phyloP scores from a whole-genome alignment of 2,797 vertebrate genomes.

The Anniella stebbinsi region DNA sequence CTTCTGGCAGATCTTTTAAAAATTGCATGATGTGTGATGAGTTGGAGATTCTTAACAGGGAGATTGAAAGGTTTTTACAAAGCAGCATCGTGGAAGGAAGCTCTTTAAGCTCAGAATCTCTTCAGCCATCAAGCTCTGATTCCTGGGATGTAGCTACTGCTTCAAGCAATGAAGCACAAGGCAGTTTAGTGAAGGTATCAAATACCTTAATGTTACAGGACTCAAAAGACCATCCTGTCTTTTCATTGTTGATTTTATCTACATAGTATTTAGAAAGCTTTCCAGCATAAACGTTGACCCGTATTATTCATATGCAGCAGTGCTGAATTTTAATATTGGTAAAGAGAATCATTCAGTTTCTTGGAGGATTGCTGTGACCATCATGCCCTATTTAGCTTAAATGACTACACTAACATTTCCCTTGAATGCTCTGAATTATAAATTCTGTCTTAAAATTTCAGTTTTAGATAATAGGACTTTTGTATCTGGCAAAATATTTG shows the following conservation, averaged over 20 bases:
- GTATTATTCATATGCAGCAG: neutral
- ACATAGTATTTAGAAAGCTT: neutral
- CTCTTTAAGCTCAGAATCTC: conserved; percentile 62
- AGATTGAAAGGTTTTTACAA: conserved; percentile 59
- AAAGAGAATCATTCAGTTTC: neutral
- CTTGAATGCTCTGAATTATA: neutral
- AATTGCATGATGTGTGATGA: conserved; percentile 62
- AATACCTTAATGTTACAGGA: conserved; percentile 30
- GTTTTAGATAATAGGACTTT: neutral
- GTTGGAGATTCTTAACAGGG: conserved; percentile 68
- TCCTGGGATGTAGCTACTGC: conserved; percentile 45
- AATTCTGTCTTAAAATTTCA: neutral
- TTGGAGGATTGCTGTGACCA: neutral
- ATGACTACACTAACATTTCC: neutral
- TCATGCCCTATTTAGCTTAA: neutral
- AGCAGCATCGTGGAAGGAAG: neutral
- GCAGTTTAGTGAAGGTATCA: conserved; percentile 61
- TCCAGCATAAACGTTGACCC: neutral
- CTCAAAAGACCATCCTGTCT: conserved; percentile 3
- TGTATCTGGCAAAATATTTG: neutral
- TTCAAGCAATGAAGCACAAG: conserved; percentile 59
- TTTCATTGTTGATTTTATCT: neutral
- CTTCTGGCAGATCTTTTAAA: conserved; percentile 55
- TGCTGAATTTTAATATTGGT: neutral
- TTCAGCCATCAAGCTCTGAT: conserved; percentile 56